Conservation (phyloP, 1,140 invertebrate genomes). For the Lepidurus couesii region DNA sequence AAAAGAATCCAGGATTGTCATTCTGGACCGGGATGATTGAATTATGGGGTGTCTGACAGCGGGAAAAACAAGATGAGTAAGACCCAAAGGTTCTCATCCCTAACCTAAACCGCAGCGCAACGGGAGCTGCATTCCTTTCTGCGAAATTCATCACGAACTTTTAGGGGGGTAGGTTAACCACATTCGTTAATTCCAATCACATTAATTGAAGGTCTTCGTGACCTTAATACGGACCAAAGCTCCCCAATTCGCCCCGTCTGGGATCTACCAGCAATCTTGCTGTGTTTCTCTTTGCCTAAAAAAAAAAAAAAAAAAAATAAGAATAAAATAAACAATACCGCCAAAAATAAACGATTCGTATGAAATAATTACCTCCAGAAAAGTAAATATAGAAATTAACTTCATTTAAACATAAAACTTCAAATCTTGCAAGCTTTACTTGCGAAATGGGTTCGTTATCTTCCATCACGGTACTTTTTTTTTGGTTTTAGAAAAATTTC, state of each 20-base stretch:
- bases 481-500: too few species aligned
- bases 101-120: neutral
- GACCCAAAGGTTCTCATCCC: neutral
- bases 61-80: neutral
- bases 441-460: too few species aligned
- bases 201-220: neutral
- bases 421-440: too few species aligned
- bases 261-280: neutral
- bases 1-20: neutral
- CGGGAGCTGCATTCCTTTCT: neutral
- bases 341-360: too few species aligned
- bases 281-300: neutral
- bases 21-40: slow-evolving; percentile 15
- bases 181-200: slow-evolving; percentile 6
- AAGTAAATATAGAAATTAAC: too few species aligned
- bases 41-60: slow-evolving; percentile 18
- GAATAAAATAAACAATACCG: too few species aligned
- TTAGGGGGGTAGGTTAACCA: neutral
- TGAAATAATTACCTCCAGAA: too few species aligned
- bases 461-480: too few species aligned
- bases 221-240: neutral
- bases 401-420: too few species aligned
- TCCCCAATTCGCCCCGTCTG: neutral
- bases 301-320: neutral
- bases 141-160: slow-evolving; percentile 9